Percentiles rank a stretch among this genome's conserved stretches.
Conservation (phyloP, 2,797 vertebrate species). For the Pampus argenteus region DNA sequence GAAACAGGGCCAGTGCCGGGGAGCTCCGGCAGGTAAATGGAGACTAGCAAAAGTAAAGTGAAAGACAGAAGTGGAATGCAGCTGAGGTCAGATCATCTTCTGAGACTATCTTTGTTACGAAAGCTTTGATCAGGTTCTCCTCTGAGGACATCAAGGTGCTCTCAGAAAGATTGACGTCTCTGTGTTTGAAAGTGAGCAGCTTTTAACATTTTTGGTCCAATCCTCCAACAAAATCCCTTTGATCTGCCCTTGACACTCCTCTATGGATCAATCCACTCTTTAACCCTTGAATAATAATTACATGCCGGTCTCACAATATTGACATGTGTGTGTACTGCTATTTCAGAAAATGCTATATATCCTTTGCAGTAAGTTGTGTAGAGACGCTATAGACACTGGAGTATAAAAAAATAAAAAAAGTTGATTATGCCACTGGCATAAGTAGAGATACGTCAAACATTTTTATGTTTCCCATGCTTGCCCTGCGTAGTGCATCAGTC, state of each 20-base stretch:
- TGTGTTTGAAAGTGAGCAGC: slow-evolving; percentile 72
- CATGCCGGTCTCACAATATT: slow-evolving; percentile 69
- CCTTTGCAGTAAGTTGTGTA: slow-evolving; percentile 57
- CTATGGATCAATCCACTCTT: slow-evolving; percentile 78
- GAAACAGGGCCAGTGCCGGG: slow-evolving; percentile 54
- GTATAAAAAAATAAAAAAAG: slow-evolving; percentile 14
- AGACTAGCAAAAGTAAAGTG: slow-evolving; percentile 71
- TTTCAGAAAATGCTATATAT: slow-evolving; percentile 51
- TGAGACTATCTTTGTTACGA: slow-evolving; percentile 78
- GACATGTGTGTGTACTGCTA: slow-evolving; percentile 62
- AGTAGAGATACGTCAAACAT: slow-evolving; percentile 67
- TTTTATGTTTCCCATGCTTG: slow-evolving; percentile 65
- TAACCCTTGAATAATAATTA: slow-evolving; percentile 82
- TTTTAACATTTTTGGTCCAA: slow-evolving; percentile 82
- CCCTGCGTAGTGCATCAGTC: slow-evolving; percentile 66
- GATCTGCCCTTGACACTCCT: slow-evolving; percentile 83
- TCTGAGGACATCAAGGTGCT: slow-evolving; percentile 83
- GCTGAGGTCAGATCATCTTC: slow-evolving; percentile 81
- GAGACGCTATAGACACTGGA: slow-evolving; percentile 50
- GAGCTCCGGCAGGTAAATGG: slow-evolving; percentile 77
- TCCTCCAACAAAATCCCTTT: slow-evolving; percentile 81
- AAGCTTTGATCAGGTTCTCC: slow-evolving; percentile 82
- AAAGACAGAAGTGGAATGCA: slow-evolving; percentile 72
- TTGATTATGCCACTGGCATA: slow-evolving; percentile 69
- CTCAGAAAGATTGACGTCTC: slow-evolving; percentile 76